A percentile compares a stretch with the other conserved stretches of the same genome.
Conservation (phyloP, 2,888 invertebrate species). For the Synanthedon formicaeformis region DNA sequence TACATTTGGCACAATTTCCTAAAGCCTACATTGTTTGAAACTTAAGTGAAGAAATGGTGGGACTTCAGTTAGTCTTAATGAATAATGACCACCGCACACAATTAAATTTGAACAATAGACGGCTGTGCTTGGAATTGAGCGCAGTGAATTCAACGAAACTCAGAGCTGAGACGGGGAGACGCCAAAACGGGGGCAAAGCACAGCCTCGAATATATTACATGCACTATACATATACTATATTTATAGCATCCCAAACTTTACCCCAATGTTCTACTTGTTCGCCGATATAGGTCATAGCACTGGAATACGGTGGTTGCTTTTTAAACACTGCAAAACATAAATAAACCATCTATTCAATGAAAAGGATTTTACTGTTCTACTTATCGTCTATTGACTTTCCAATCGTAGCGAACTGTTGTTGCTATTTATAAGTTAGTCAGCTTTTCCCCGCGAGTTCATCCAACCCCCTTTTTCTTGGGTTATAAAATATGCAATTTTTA, state of each 20-base stretch:
- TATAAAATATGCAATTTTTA: too few relatives aligned
- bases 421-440: too few relatives aligned
- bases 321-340: background rate
- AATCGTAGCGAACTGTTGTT: too few relatives aligned
- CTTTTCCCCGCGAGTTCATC: too few relatives aligned
- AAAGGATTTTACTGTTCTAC: too few relatives aligned
- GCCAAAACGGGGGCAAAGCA: background rate
- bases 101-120: background rate
- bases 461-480: too few relatives aligned
- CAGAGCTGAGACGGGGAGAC: background rate
- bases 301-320: background rate
- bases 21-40: too few relatives aligned
- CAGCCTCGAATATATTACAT: background rate
- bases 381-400: too few relatives aligned
- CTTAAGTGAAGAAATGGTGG: too few relatives aligned
- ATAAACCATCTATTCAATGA: too few relatives aligned
- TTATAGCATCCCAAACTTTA: background rate
- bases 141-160: background rate
- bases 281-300: background rate
- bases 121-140: background rate
- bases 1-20: too few relatives aligned
- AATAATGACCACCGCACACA: background rate
- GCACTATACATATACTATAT: background rate
- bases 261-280: background rate
- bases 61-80: background rate